Conservation (phyloP, 2,113 vertebrate species). For the Eretmochelys imbricata region DNA sequence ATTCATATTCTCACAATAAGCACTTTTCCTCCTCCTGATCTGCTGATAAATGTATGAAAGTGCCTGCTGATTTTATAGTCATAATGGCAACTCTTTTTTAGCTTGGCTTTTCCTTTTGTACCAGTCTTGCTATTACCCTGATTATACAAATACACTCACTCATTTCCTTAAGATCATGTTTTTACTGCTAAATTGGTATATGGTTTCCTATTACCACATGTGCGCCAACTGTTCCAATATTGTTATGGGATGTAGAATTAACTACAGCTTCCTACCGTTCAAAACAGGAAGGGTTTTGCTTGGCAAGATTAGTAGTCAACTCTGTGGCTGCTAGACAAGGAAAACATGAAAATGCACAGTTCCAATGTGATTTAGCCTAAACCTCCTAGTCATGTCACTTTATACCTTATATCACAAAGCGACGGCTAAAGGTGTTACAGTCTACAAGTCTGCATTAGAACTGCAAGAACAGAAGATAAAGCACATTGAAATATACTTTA, state of each 20-base stretch:
- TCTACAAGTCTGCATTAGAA: not conserved
- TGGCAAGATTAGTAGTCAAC: not conserved
- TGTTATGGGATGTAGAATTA: not conserved
- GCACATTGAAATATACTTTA: not conserved
- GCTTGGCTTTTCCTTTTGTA: not conserved
- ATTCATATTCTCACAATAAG: fast-evolving
- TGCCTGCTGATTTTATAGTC: not conserved
- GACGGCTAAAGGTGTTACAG: not conserved
- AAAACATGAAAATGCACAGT: not conserved
- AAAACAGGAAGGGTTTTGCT: not conserved
- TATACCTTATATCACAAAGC: fast-evolving
- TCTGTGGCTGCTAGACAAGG: not conserved
- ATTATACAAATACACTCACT: not conserved
- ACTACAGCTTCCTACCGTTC: not conserved
- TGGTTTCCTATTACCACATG: not conserved
- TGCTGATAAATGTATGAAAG: not conserved
- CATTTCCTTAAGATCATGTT: not conserved
- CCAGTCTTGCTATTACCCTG: not conserved
- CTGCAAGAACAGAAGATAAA: not conserved
- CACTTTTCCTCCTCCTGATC: not conserved
- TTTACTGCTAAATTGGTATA: not conserved
- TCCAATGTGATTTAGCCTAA: not conserved
- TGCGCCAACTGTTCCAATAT: not conserved
- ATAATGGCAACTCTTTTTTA: not conserved
- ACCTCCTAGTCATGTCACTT: not conserved